phyloP scores from a whole-genome alignment of 2,888 invertebrate species.

The Lypha dubia region DNA sequence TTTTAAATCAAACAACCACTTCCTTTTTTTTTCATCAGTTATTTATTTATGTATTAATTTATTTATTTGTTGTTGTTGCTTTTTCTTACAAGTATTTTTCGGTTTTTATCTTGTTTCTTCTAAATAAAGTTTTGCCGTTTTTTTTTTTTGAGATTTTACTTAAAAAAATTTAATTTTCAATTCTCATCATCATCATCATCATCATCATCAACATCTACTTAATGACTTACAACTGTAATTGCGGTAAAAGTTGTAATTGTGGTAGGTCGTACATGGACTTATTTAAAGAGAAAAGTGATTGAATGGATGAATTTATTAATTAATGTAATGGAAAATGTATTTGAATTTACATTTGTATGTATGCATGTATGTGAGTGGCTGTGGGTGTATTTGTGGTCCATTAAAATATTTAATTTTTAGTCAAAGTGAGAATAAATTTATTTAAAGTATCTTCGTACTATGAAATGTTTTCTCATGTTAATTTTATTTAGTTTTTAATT shows the following conservation, averaged over 20 bases:
- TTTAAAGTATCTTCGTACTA: too few relatives aligned
- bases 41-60: conserved; percentile 55
- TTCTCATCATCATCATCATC: too few relatives aligned
- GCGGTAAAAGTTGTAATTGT: conserved; percentile 8
- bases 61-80: conserved; percentile 11
- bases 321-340: not conserved
- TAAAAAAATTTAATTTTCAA: not conserved
- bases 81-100: conserved; percentile 37
- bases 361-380: not conserved
- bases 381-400: not conserved
- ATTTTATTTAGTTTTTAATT: conserved; percentile 23
- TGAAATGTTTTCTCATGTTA: not conserved
- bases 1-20: conserved; percentile 52
- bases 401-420: too few relatives aligned
- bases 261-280: conserved; percentile 8
- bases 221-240: conserved; percentile 2
- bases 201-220: too few relatives aligned
- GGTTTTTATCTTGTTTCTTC: conserved; percentile 24
- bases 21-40: conserved; percentile 54
- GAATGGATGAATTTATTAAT: conserved; percentile 1
- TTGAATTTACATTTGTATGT: not conserved
- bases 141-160: conserved; percentile 28
- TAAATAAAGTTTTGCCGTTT: conserved; percentile 28
- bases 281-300: conserved; percentile 27
- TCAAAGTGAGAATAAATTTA: too few relatives aligned